phyloP scores from a whole-genome alignment of 2,113 vertebrate genomes.

The Lepus europaeus region DNA sequence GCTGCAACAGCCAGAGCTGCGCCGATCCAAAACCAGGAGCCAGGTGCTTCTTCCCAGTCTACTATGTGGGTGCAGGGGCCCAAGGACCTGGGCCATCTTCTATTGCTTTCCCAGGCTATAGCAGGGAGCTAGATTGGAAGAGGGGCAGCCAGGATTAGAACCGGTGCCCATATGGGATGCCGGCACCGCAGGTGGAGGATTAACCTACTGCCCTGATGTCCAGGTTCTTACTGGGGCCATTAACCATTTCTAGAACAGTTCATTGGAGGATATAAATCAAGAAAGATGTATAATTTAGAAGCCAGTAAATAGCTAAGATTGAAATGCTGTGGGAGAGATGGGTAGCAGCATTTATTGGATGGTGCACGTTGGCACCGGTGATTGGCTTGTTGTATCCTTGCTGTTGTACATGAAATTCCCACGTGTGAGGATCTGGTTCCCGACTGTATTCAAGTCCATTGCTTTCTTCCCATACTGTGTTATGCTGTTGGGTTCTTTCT shows the following conservation, averaged over 20 bases:
- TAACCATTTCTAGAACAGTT: slow-evolving; percentile 1
- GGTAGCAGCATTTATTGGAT: not conserved
- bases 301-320: not conserved
- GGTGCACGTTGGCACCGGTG: accelerated
- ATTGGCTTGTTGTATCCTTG: not conserved
- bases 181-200: too few relatives aligned
- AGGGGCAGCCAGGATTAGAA: too few relatives aligned
- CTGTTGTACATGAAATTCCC: not conserved
- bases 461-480: not conserved
- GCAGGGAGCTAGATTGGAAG: too few relatives aligned
- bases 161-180: too few relatives aligned
- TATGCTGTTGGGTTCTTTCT: not conserved
- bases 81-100: too few relatives aligned
- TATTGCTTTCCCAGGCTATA: too few relatives aligned
- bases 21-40: too few relatives aligned
- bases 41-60: too few relatives aligned
- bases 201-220: not conserved
- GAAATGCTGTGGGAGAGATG: not conserved
- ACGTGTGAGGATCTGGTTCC: not conserved
- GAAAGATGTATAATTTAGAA: slow-evolving; percentile 16
- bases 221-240: not conserved
- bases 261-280: not conserved
- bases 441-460: not conserved
- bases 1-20: too few relatives aligned
- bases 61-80: too few relatives aligned